Percentiles rank a stretch among this genome's conserved stretches.
Conservation (phyloP, 2,888 invertebrate genomes). For the Thereva unica region DNA sequence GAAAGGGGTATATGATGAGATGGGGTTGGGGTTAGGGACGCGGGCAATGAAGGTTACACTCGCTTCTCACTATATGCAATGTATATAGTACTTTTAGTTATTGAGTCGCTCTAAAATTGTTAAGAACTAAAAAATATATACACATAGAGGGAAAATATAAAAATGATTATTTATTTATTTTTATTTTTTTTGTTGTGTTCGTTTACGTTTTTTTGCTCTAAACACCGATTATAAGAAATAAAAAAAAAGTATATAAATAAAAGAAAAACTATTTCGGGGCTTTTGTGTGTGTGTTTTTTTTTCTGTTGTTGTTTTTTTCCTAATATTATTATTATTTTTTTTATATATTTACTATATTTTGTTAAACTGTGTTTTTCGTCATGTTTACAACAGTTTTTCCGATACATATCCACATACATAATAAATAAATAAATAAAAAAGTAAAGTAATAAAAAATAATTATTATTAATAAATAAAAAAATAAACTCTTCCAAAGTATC, state of each 20-base stretch:
- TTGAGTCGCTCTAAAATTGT: constrained; percentile 52
- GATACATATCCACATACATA: background rate
- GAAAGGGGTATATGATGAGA: constrained; percentile 47
- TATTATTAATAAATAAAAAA: no score
- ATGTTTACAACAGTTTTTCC: constrained; percentile 17
- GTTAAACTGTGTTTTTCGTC: constrained; percentile 2
- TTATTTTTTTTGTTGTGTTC: no score
- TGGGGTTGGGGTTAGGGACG: constrained; percentile 45
- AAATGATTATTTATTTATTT: constrained; percentile 18
- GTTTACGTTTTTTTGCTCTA: background rate
- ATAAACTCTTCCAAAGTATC: no score
- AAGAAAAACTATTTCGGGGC: constrained; percentile 16
- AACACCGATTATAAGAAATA: background rate
- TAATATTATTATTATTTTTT: constrained; percentile 17
- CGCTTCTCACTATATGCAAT: constrained; percentile 49
- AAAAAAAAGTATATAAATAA: no score
- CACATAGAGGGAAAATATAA: constrained; percentile 26
- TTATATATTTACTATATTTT: background rate
- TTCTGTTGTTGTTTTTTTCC: background rate
- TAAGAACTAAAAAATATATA: constrained; percentile 47
- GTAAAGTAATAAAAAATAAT: no score
- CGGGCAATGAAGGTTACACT: constrained; percentile 49
- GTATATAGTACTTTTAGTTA: constrained; percentile 51
- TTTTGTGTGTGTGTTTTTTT: constrained; percentile 29
- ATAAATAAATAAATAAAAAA: no score